These are phyloP conservation scores for Leptodirus hochenwartii DNA, from an alignment of 2,888 invertebrate genomes.

Conservation along the genomic window DNA sequence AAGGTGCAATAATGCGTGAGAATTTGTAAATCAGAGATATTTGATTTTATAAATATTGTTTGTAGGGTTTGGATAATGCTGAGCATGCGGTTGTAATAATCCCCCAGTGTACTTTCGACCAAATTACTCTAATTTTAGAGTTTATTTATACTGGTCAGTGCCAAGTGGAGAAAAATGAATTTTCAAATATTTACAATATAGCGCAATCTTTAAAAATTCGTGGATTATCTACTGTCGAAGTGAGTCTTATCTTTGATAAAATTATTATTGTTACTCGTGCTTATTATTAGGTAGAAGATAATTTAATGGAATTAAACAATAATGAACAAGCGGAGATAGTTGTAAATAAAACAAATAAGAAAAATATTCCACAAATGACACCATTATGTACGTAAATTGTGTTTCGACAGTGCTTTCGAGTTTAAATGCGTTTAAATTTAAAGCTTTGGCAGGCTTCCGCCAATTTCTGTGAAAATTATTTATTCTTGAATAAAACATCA, in stretches of 20 bases:
- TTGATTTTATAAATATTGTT: conserved; percentile 5
- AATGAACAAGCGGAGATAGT: too few relatives aligned
- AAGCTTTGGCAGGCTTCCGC: too few relatives aligned
- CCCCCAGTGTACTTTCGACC: conserved; percentile 49
- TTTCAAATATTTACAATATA: conserved; percentile 56
- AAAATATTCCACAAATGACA: too few relatives aligned
- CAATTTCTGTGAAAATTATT: too few relatives aligned
- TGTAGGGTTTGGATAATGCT: conserved; percentile 46
- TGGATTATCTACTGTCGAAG: conserved; percentile 66
- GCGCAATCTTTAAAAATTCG: conserved; percentile 68
- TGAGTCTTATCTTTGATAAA: conserved; percentile 25
- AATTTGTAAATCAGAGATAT: conserved; percentile 18
- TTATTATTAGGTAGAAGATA: neutral
- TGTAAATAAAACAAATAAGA: too few relatives aligned
- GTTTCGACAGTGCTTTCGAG: too few relatives aligned
- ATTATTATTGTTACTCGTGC: neutral
- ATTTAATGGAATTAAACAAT: too few relatives aligned
- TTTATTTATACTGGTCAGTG: conserved; percentile 84
- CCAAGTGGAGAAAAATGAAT: conserved; percentile 60
- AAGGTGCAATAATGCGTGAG: conserved; percentile 47
- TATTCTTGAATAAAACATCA: too few relatives aligned
- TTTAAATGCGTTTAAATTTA: too few relatives aligned
- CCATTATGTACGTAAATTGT: too few relatives aligned
- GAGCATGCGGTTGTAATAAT: conserved; percentile 56
- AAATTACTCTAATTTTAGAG: conserved; percentile 55